phyloP scores from a whole-genome alignment of 2,888 invertebrate genomes.

The Limnephilus lunatus region DNA sequence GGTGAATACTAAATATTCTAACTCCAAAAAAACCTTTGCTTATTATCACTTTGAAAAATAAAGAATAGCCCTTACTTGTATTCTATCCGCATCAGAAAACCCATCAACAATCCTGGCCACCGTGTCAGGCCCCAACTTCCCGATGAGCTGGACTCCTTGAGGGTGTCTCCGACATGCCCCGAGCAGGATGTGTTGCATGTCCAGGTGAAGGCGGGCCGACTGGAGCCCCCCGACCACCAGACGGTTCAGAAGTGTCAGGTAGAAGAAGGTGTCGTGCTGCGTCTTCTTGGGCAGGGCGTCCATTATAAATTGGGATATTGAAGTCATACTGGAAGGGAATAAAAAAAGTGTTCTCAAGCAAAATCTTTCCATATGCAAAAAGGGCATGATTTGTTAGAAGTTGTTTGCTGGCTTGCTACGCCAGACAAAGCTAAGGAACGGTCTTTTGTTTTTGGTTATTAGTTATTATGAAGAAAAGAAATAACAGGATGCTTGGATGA shows the following conservation, averaged over 20 bases:
- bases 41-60: no score
- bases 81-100: conserved; percentile 73
- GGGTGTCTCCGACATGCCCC: conserved; percentile 73
- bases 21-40: no score
- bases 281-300: conserved; percentile 69
- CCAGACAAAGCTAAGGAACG: no score
- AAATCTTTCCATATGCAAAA: no score
- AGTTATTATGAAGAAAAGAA: background rate
- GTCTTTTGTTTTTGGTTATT: no score
- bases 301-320: conserved; percentile 64
- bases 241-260: conserved; percentile 73
- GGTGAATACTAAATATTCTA: no score
- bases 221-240: conserved; percentile 72
- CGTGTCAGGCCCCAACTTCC: conserved; percentile 69
- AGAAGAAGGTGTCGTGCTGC: conserved; percentile 72
- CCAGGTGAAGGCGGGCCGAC: conserved; percentile 72
- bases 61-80: conserved; percentile 70
- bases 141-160: conserved; percentile 70
- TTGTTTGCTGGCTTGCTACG: no score
- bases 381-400: no score
- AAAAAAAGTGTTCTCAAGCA: background rate
- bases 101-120: conserved; percentile 73
- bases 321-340: conserved; percentile 70
- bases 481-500: background rate
- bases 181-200: conserved; percentile 73